Base-by-base conservation (phyloP, 1,140 invertebrate species). In the Aphidius gifuensis region DNA sequence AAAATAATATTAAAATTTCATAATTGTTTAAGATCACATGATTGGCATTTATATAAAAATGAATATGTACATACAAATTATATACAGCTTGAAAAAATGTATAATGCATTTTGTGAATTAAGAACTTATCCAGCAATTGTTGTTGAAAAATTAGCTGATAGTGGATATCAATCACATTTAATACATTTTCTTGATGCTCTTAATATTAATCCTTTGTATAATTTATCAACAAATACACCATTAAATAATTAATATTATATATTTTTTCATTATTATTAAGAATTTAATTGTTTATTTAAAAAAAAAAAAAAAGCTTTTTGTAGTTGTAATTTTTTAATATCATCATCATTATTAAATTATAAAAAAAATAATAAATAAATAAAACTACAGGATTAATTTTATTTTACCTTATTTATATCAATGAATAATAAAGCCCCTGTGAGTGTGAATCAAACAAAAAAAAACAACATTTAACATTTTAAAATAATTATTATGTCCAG, bases 1-100 rank as follows among this genome's bases (percentile, higher is more conserved):
- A 85, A 84, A 46, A 83, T 90, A 2, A 86, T 89, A 32, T 69
- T 91, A 42, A 87, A 88, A 68, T 91, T 90, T 69, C 89, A 88
- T 70, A 81, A 84, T 72, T 82, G 80, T 55, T 73, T 81, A 23
- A 69, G 73, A n/a, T 74, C 73, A 11, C 74, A 75, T 48, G 66
- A 64, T 21, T 81, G 77, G 79, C 49, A 60, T 9, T 53, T 61
- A 2, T 61, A 47, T 5, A 50, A 69, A 4, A 54, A 66, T 3
- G 68, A 64, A 39, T 72, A 71, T 44, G 49, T 66, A 0, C 76
- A 77, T 58, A 71, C 77, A 1, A 79, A 78, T 63, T 82, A 74
- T 47, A 65, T 68, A 8, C 73, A 67, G 32, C 58, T 82, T 9
- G 77, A 79, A 43, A 66, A 74, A 11, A 77, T 81, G 71, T 80